phyloP scores from a whole-genome alignment of 2,113 vertebrate species.

The Myodes glareolus region DNA sequence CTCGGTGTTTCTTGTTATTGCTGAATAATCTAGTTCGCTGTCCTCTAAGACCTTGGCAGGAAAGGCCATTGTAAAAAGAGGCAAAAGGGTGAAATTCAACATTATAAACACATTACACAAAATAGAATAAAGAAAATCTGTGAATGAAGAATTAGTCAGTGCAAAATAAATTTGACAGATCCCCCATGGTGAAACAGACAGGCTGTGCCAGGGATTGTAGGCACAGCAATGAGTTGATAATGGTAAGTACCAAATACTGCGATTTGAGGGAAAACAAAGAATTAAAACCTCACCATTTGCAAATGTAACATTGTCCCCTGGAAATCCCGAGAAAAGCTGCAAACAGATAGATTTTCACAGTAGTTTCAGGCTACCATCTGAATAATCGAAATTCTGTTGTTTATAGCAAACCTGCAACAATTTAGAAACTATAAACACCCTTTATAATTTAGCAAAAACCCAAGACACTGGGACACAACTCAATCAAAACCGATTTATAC shows the following conservation, averaged over 20 bases:
- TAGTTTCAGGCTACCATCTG: constrained; percentile 4
- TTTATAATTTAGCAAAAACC: constrained; percentile 40
- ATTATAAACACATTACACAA: not conserved
- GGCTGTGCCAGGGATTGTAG: not conserved
- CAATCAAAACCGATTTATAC: constrained; percentile 37
- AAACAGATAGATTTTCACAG: not conserved
- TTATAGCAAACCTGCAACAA: constrained; percentile 20
- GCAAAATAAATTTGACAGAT: constrained; percentile 10
- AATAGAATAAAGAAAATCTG: not conserved
- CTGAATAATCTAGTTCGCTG: not conserved
- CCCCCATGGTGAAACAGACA: not conserved
- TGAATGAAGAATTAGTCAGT: constrained; percentile 26
- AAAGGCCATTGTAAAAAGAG: not conserved
- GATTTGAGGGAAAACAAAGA: not conserved
- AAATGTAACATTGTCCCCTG: constrained; percentile 4
- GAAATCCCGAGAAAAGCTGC: not conserved
- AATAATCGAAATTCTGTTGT: constrained; percentile 44
- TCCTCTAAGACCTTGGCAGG: not conserved
- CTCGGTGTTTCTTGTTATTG: not conserved
- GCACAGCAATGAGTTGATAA: not conserved
- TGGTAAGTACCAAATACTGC: not conserved
- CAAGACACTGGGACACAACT: not conserved
- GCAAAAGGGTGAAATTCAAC: constrained; percentile 10
- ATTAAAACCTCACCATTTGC: not conserved
- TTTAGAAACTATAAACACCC: constrained; percentile 34